A percentile compares a stretch with the other conserved stretches of the same genome.
phyloP scores from a whole-genome alignment of 2,113 vertebrate genomes.

The Solea senegalensis region DNA sequence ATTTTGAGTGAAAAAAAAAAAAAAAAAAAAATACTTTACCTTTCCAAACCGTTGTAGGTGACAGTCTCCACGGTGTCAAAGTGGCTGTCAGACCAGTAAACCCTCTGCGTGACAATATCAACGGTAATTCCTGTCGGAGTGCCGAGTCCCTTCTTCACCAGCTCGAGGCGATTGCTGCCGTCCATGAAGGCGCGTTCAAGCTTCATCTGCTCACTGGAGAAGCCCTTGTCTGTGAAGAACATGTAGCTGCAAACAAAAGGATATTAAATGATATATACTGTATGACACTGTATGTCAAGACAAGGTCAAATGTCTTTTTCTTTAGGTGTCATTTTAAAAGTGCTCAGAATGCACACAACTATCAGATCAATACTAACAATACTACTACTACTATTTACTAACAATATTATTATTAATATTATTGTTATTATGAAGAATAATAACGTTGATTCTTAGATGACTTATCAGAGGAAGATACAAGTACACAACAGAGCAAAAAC shows the following conservation, averaged over 20 bases:
- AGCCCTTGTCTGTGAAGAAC: conserved; percentile 80
- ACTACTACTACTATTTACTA: too few relatives aligned
- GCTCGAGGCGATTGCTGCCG: conserved; percentile 74
- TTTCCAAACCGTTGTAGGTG: conserved; percentile 78
- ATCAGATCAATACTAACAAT: too few relatives aligned
- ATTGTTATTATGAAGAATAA: too few relatives aligned
- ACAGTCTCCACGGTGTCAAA: conserved; percentile 80
- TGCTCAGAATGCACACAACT: too few relatives aligned
- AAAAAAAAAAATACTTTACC: conserved; percentile 53
- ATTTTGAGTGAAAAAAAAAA: background rate
- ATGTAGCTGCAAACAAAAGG: conserved; percentile 73
- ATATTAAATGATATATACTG: background rate
- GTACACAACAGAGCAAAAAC: too few relatives aligned
- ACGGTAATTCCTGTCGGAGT: conserved; percentile 75
- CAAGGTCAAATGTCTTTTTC: too few relatives aligned
- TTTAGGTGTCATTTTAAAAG: too few relatives aligned
- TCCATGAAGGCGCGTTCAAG: conserved; percentile 82
- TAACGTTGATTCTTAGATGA: too few relatives aligned
- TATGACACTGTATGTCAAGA: background rate
- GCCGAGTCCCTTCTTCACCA: conserved; percentile 75
- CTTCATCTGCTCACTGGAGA: conserved; percentile 56
- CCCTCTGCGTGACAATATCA: conserved; percentile 74
- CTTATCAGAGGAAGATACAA: too few relatives aligned
- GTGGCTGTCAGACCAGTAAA: conserved; percentile 83
- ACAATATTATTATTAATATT: too few relatives aligned